phyloP scores from a whole-genome alignment of 2,888 invertebrate genomes.

The Microctonus hyperodae region DNA sequence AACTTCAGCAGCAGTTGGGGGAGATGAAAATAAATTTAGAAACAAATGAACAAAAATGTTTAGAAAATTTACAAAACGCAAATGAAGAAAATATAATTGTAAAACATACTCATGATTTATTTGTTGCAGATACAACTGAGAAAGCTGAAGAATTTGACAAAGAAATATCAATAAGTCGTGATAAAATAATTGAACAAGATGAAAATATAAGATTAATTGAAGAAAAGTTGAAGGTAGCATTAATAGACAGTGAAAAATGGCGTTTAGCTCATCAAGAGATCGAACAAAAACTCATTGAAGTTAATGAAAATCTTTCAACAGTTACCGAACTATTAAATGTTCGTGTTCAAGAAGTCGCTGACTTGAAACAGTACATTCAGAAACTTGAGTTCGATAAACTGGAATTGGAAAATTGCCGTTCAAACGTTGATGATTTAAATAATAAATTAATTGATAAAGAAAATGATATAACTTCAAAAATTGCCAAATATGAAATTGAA shows the following conservation, averaged over 20 bases:
- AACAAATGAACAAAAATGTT: neutral
- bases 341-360: conserved; percentile 55
- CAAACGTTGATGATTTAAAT: conserved; percentile 24
- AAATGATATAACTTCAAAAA: conserved; percentile 35
- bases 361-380: conserved; percentile 52
- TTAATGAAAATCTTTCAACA: conserved; percentile 45
- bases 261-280: neutral
- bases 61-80: neutral
- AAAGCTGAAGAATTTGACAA: conserved; percentile 46
- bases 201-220: neutral
- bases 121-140: neutral
- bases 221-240: neutral
- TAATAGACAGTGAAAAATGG: conserved; percentile 7
- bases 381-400: conserved; percentile 44
- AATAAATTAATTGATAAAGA: conserved; percentile 37
- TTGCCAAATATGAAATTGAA: conserved; percentile 37
- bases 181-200: neutral
- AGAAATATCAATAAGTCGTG: conserved; percentile 28
- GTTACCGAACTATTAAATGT: conserved; percentile 51
- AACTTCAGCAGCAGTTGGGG: conserved; percentile 3
- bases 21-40: neutral
- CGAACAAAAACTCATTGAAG: conserved; percentile 27
- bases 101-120: neutral
- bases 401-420: conserved; percentile 36
- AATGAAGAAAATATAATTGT: neutral